Evolutionary conservation across 2,797 vertebrate genomes (phyloP), one percentile per base, ranked within the genome.

Genomic region (Varecia variegata): DNA sequence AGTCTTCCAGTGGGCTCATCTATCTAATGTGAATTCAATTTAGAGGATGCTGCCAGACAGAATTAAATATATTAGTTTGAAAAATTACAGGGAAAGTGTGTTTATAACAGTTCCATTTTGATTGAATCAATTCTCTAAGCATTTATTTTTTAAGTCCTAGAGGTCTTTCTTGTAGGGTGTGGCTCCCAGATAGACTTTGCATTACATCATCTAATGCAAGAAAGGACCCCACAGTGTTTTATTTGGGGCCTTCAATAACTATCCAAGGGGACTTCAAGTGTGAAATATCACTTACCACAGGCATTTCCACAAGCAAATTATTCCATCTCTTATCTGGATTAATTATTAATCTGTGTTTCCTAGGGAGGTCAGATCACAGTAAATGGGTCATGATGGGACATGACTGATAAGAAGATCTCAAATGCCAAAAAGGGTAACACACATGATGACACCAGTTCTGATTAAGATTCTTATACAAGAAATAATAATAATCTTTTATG

Each of bases 41-140:
- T 96, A 91, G 74, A 97, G 67, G 74, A 88, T 32, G 13, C 92
- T 97, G 96, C 76, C 97, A 95, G 94, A 93, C 65, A 96, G 95
- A 96, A 96, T 97, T 97, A 97, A 96, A 97, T 90, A 97, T 88
- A 93, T 95, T 96, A 73, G 58, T 62, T 95, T 97, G 97, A 97
- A 97, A 97, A 97, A 95, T 95, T 87, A 84, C 92, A 96, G 95
- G 45, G 68, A 91, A 90, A 54, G 76, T 60, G 52, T 89, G 90
- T 90, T 94, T 95, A 70, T 95, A 96, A 67, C 65, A 68, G 85
- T 84, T 96, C 70, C 62, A 35, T 93, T 97, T 95, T 86, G 89
- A 94, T 74, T 50, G 85, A 95, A 94, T 95, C 95, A 35, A 70
- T 96, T 95, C 95, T 95, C 70, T 82, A 95, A 94, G 80, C 56